Evolutionary conservation across 2,888 invertebrate species (phyloP), one percentile per base, ranked within the genome.

Genomic region (Gymnoscelis rufifasciata): DNA sequence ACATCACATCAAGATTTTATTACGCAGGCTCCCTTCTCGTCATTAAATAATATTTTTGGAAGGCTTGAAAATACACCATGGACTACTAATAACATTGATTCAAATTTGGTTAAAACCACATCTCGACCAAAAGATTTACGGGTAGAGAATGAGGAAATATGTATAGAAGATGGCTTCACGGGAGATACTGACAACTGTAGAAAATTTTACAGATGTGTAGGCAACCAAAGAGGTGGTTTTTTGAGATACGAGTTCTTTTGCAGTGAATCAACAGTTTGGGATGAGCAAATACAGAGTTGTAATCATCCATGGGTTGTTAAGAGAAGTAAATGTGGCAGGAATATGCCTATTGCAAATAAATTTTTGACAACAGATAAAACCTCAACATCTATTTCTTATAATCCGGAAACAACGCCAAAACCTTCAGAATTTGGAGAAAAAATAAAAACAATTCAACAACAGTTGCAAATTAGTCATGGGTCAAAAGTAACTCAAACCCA

Each of bases 131-230:
- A 37, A 12, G 28, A 51, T 12, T 38, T 57, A 2, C 55, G 24
- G 24, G 30, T 37, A 5, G 55, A 64, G 39, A 52, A 56, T 19
- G 62, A 52, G 33, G 72, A 77, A 49, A 62, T 67, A 39, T 94
- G 94, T 66, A 79, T 73, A n/a, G 71, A 80, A 54, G 92, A 93
- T 69, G 95, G 95, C 38, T 95, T 94, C 66, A 90, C 93, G 70
- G 91, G 92, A 10, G 92, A 95, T 71, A 89, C 88, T 36, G 83
- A 89, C 48, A 90, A 95, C 66, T 95, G 95, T 66, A 90, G 88
- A 26, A 94, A 93, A 70, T 95, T 95, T 82, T 94, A 94, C 69
- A 90, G 95, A 62, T 95, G 95, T 74, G 93, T 95, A 7, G 83
- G 84, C 35, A 90, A 90, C 65, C 91, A 90, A 15, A 78, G 88